phyloP scores from a whole-genome alignment of 2,888 invertebrate genomes.

The Fragum whitleyi region DNA sequence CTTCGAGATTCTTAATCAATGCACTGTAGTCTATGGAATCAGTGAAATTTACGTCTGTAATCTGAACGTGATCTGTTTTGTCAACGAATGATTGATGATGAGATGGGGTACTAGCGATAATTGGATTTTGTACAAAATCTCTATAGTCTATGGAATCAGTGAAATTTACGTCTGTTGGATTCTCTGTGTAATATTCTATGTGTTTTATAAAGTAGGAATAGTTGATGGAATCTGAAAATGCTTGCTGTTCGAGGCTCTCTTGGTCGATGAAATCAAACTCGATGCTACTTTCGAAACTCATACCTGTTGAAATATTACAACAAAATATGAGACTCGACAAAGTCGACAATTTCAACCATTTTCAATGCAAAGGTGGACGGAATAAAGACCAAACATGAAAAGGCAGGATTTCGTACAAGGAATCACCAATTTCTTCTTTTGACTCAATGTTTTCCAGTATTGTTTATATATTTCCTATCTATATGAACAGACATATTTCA shows the following conservation, averaged over 20 bases:
- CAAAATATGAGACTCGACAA: slow-evolving; percentile 1
- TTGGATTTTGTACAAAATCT: no score
- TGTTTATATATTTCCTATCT: slow-evolving; percentile 1
- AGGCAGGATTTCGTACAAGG: background rate
- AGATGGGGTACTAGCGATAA: background rate
- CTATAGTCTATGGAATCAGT: no score
- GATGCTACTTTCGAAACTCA: slow-evolving; percentile 2
- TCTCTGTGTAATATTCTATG: background rate
- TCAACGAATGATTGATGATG: background rate
- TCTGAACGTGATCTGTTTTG: slow-evolving; percentile 1
- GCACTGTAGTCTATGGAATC: background rate
- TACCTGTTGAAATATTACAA: slow-evolving; percentile 1
- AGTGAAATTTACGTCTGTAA: no score
- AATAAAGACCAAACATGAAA: slow-evolving; percentile 1
- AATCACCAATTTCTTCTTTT: background rate
- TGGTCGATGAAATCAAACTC: slow-evolving; percentile 1
- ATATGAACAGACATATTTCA: background rate
- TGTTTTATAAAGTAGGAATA: background rate
- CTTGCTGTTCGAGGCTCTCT: background rate
- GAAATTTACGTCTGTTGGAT: no score
- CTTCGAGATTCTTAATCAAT: slow-evolving; percentile 4
- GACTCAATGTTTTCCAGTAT: slow-evolving; percentile 4
- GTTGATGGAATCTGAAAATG: slow-evolving; percentile 1
- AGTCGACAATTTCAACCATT: slow-evolving; percentile 1
- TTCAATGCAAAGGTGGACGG: slow-evolving; percentile 1